Evolutionary conservation across 2,888 invertebrate genomes (phyloP).

Genomic region (Lysandra bellargus): DNA sequence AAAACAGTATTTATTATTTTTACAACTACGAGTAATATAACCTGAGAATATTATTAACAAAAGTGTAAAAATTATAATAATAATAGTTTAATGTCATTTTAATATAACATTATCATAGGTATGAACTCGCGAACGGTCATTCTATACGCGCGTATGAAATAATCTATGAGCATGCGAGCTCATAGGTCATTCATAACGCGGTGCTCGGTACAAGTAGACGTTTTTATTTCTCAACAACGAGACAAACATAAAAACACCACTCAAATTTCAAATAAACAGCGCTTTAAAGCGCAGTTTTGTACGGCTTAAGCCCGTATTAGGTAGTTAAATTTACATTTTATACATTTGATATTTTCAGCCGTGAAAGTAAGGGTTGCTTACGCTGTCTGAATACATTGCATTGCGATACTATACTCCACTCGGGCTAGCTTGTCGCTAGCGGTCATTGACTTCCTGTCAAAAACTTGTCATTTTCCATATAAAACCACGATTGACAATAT

Average conservation of each 20-base stretch:
- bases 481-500: too few species aligned
- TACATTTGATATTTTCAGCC: constrained; percentile 77
- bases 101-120: not conserved
- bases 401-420: not conserved
- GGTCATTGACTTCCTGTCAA: too few species aligned
- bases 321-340: constrained; percentile 78
- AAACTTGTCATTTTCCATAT: too few species aligned
- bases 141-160: constrained; percentile 12
- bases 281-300: constrained; percentile 67
- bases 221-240: constrained; percentile 72
- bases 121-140: not conserved
- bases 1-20: too few species aligned
- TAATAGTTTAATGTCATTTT: not conserved
- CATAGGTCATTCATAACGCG: constrained; percentile 73
- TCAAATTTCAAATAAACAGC: constrained; percentile 73
- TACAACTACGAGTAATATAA: too few species aligned
- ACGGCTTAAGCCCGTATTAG: constrained; percentile 69
- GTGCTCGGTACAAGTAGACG: constrained; percentile 63
- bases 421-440: too few species aligned
- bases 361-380: constrained; percentile 62
- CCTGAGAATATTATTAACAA: too few species aligned
- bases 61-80: too few species aligned
- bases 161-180: constrained; percentile 48
- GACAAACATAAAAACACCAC: constrained; percentile 74
- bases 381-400: constrained; percentile 55